These are phyloP conservation scores for silkworm (Bombyx mori) DNA, from an alignment of 1,140 invertebrate species.

Conservation along the genomic window DNA sequence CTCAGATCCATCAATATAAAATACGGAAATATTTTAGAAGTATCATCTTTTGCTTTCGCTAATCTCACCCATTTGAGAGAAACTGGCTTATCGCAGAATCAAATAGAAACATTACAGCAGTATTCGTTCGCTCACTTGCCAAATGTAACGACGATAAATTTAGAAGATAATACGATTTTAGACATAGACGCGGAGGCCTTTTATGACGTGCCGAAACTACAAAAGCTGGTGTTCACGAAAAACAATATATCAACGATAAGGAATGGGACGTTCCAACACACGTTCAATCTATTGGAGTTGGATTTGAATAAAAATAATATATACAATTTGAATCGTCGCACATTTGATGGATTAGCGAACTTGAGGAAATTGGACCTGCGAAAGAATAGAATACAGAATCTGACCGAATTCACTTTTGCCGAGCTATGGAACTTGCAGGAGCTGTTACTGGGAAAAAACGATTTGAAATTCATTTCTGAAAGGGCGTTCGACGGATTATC, in stretches of 20 bases:
- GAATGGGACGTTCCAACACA: slow-evolving; percentile 79
- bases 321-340: slow-evolving; percentile 76
- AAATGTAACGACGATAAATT: slow-evolving; percentile 75
- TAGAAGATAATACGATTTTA: slow-evolving; percentile 80
- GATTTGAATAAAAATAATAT: slow-evolving; percentile 81
- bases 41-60: slow-evolving; percentile 78
- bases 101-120: slow-evolving; percentile 75
- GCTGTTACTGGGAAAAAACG: slow-evolving; percentile 81
- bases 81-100: slow-evolving; percentile 77
- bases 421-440: slow-evolving; percentile 80
- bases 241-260: slow-evolving; percentile 83
- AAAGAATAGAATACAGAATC: slow-evolving; percentile 78
- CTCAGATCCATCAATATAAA: slow-evolving; percentile 77
- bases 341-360: slow-evolving; percentile 78
- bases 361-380: slow-evolving; percentile 78
- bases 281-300: slow-evolving; percentile 76
- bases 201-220: slow-evolving; percentile 77
- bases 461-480: slow-evolving; percentile 75
- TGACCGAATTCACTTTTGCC: slow-evolving; percentile 81
- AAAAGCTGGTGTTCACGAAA: slow-evolving; percentile 75
- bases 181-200: slow-evolving; percentile 81
- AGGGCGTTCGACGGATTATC: slow-evolving; percentile 80
- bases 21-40: slow-evolving; percentile 78
- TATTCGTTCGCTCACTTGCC: slow-evolving; percentile 79
- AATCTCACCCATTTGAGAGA: slow-evolving; percentile 78